phyloP scores from a whole-genome alignment of 2,888 invertebrate species.

The Drosophila kambysellisi region DNA sequence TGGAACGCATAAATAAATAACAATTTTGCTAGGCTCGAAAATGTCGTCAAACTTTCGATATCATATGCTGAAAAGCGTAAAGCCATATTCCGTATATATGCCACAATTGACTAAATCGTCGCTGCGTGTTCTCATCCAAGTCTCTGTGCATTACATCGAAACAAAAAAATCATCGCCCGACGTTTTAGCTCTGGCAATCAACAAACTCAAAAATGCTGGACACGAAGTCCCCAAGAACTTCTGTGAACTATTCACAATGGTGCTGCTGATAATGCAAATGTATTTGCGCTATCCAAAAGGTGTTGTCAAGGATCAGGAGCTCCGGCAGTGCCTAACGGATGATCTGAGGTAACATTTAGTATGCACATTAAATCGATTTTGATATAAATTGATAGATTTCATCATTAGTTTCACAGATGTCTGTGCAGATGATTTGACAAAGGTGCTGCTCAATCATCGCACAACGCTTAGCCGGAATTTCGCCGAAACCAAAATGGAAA shows the following conservation, averaged over 20 bases:
- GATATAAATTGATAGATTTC: background rate
- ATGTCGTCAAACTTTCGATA: conserved; percentile 84
- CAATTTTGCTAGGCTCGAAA: conserved; percentile 12
- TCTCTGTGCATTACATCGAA: conserved; percentile 85
- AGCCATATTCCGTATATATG: conserved; percentile 82
- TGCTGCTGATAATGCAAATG: conserved; percentile 85
- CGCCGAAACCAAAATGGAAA: conserved; percentile 84
- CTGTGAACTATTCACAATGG: conserved; percentile 86
- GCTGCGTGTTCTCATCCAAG: conserved; percentile 84
- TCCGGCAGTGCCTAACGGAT: conserved; percentile 86
- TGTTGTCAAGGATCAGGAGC: conserved; percentile 85
- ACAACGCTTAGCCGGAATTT: conserved; percentile 83
- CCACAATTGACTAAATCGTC: conserved; percentile 84
- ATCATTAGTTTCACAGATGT: conserved; percentile 84
- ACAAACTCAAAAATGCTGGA: conserved; percentile 84
- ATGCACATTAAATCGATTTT: background rate
- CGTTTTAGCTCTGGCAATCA: conserved; percentile 84
- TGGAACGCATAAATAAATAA: background rate
- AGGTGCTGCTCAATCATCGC: conserved; percentile 86
- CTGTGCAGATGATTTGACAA: conserved; percentile 86
- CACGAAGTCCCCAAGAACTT: conserved; percentile 85
- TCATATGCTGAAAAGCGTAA: conserved; percentile 80
- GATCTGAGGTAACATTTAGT: conserved; percentile 74
- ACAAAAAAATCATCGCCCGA: conserved; percentile 84
- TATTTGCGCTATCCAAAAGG: conserved; percentile 85